A percentile compares a stretch with the other conserved stretches of the same genome.
Evolutionary conservation across 2,797 vertebrate species (phyloP).

Genomic region (Nannoperca australis): DNA sequence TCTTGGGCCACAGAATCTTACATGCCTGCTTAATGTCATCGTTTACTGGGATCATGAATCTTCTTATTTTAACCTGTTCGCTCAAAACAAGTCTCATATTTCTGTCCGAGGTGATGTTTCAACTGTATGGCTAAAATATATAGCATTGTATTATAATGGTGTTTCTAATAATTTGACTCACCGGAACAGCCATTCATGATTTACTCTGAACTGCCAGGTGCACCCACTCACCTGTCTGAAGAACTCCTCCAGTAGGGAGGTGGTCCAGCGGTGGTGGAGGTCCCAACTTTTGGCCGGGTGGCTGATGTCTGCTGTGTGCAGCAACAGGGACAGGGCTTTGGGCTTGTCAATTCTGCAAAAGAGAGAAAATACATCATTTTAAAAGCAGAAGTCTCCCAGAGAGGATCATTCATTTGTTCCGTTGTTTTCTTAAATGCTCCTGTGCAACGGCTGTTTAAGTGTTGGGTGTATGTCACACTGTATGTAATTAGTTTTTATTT

Average conservation of each 20-base stretch:
- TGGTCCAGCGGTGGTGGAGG: conserved; percentile 97
- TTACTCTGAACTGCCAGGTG: not conserved
- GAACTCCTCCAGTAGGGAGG: conserved; percentile 97
- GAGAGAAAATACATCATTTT: not conserved
- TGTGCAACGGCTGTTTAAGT: not conserved
- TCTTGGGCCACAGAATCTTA: not conserved
- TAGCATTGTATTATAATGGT: not conserved
- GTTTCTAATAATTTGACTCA: not conserved
- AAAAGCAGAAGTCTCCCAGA: not conserved
- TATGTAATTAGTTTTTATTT: not conserved
- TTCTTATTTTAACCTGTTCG: not conserved
- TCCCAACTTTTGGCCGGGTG: conserved; percentile 98
- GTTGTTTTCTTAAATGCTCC: not conserved
- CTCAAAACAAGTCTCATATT: not conserved
- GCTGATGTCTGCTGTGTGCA: conserved; percentile 99
- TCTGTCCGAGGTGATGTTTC: not conserved
- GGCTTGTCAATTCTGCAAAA: conserved; percentile 94
- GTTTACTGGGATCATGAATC: not conserved
- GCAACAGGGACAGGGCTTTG: conserved; percentile 95
- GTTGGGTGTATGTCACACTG: not conserved
- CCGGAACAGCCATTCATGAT: not conserved
- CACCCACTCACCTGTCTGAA: conserved; percentile 93
- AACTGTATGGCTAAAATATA: not conserved
- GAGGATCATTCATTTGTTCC: not conserved
- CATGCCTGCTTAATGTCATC: not conserved